phyloP scores from a whole-genome alignment of 2,888 invertebrate genomes.

The Dasysyrphus albostriatus region DNA sequence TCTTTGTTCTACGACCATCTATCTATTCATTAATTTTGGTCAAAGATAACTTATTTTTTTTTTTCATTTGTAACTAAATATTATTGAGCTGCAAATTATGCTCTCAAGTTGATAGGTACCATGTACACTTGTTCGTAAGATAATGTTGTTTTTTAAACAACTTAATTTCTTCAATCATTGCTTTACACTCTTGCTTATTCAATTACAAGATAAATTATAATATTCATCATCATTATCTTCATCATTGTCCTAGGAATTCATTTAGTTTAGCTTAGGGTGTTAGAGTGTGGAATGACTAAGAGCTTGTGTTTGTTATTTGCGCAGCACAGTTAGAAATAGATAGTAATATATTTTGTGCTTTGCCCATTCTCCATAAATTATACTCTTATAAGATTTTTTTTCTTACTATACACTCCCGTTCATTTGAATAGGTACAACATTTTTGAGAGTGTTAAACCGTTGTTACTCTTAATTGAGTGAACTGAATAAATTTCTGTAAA shows the following conservation, averaged over 20 bases:
- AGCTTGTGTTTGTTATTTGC: neutral
- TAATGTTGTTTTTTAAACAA: neutral
- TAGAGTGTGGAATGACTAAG: constrained; percentile 2
- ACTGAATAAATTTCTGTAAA: no score
- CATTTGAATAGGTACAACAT: no score
- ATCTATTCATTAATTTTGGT: constrained; percentile 10
- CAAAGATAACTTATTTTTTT: constrained; percentile 28
- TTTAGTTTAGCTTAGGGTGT: neutral
- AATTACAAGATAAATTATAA: neutral
- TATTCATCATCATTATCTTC: neutral
- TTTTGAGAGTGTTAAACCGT: no score
- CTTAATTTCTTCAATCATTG: neutral
- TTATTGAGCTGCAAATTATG: neutral
- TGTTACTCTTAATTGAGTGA: no score
- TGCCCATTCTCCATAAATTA: neutral
- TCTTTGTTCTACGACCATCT: neutral
- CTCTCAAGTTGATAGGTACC: neutral
- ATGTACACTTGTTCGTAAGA: neutral
- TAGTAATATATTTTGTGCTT: neutral
- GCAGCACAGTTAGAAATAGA: neutral
- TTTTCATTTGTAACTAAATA: neutral
- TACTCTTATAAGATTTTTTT: neutral
- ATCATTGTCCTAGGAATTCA: neutral
- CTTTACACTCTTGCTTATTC: neutral
- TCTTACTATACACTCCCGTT: no score